phyloP scores from a whole-genome alignment of 2,888 invertebrate species.

The Drosophila atroscutellata region DNA sequence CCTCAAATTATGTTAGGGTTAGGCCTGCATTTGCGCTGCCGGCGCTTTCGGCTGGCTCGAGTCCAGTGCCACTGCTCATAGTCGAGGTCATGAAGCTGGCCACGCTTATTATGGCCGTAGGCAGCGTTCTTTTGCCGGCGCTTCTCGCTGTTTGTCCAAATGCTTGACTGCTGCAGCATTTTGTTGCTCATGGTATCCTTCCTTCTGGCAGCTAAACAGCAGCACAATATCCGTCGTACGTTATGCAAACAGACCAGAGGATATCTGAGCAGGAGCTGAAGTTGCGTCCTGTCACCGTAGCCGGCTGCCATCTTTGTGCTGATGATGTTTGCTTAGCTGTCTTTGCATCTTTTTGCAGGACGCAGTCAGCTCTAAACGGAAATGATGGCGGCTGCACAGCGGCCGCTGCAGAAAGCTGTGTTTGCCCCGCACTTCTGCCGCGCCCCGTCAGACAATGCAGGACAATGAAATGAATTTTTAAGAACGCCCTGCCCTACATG shows the following conservation, averaged over 20 bases:
- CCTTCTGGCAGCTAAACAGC: constrained; percentile 71
- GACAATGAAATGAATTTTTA: constrained; percentile 82
- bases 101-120: constrained; percentile 76
- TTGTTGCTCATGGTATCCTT: constrained; percentile 36
- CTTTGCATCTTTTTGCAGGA: constrained; percentile 79
- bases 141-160: constrained; percentile 71
- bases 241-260: constrained; percentile 65
- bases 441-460: constrained; percentile 74
- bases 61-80: constrained; percentile 11
- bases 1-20: constrained; percentile 80
- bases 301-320: constrained; percentile 75
- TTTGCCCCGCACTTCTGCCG: constrained; percentile 64
- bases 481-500: constrained; percentile 77
- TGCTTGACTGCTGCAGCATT: constrained; percentile 68
- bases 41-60: constrained; percentile 41
- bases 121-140: constrained; percentile 69
- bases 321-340: constrained; percentile 82
- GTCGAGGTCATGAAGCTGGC: constrained; percentile 53
- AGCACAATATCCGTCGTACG: constrained; percentile 79
- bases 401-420: constrained; percentile 73
- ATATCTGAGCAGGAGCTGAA: constrained; percentile 15
- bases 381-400: constrained; percentile 77
- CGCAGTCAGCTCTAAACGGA: constrained; percentile 77
- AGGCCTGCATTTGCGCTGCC: constrained; percentile 59
- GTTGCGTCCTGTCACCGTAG: constrained; percentile 35